Conservation (phyloP, 1,140 invertebrate species). For the Cyclargus thomasi region DNA sequence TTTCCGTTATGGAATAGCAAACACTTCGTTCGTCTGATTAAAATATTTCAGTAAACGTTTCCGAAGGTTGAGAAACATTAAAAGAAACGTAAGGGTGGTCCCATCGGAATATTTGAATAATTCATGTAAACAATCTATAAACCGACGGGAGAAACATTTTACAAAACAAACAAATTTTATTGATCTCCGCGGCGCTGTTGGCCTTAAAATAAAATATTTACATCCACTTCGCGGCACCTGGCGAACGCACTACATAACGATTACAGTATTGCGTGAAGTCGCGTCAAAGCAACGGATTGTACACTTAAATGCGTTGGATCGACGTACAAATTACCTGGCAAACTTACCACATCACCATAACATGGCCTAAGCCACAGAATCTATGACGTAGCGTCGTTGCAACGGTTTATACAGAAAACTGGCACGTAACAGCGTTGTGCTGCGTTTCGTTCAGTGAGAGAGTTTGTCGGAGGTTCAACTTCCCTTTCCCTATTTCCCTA, state of each 20-base stretch:
- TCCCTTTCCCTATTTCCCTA: no score
- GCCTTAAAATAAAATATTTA: slow-evolving; percentile 72
- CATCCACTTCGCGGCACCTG: slow-evolving; percentile 68
- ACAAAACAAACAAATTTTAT: slow-evolving; percentile 75
- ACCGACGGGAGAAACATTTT: slow-evolving; percentile 66
- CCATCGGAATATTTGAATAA: slow-evolving; percentile 67
- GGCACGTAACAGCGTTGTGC: no score
- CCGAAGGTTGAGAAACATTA: slow-evolving; percentile 43
- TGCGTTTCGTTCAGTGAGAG: no score
- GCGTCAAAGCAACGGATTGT: background rate
- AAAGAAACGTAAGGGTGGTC: slow-evolving; percentile 58
- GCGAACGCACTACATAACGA: slow-evolving; percentile 24
- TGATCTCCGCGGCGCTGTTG: slow-evolving; percentile 71
- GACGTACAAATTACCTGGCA: no score
- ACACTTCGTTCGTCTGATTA: slow-evolving; percentile 11
- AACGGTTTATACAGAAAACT: no score
- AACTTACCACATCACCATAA: no score
- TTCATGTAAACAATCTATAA: slow-evolving; percentile 72
- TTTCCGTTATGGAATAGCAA: slow-evolving; percentile 8
- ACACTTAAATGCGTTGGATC: no score
- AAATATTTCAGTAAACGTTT: slow-evolving; percentile 14
- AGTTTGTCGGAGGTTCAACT: no score
- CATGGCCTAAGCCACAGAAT: no score
- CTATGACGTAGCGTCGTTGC: no score
- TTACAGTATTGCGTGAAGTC: background rate